These are phyloP conservation scores for Pherbina coryleti DNA, from an alignment of 2,888 invertebrate genomes.

Conservation along the genomic window DNA sequence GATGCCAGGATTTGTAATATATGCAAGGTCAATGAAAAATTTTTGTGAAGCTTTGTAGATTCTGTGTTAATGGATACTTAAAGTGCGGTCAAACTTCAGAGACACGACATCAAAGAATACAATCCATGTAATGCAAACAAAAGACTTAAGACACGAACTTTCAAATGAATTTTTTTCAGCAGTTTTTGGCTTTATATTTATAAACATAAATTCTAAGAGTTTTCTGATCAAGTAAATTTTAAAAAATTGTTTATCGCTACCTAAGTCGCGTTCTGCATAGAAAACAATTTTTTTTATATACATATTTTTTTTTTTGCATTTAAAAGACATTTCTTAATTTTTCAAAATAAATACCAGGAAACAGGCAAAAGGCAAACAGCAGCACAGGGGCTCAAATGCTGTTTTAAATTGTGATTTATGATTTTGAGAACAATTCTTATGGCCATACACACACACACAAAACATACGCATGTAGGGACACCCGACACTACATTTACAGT, in stretches of 20 bases:
- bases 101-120: too few species aligned
- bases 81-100: too few species aligned
- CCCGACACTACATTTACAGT: background rate
- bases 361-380: background rate
- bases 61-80: background rate
- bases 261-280: background rate
- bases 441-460: background rate
- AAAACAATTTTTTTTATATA: too few species aligned
- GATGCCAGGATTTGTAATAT: background rate
- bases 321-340: too few species aligned
- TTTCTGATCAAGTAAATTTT: background rate
- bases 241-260: background rate
- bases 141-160: background rate
- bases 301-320: too few species aligned
- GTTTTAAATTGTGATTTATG: slow-evolving; percentile 21
- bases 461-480: background rate
- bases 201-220: background rate
- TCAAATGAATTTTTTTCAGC: background rate
- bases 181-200: background rate
- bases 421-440: background rate
- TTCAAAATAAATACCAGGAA: background rate
- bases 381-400: background rate
- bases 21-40: background rate
- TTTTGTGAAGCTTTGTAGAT: background rate
- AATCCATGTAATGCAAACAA: background rate